These are phyloP conservation scores for Myotis yumanensis DNA, from an alignment of 2,113 vertebrate genomes.

Conservation along the genomic window DNA sequence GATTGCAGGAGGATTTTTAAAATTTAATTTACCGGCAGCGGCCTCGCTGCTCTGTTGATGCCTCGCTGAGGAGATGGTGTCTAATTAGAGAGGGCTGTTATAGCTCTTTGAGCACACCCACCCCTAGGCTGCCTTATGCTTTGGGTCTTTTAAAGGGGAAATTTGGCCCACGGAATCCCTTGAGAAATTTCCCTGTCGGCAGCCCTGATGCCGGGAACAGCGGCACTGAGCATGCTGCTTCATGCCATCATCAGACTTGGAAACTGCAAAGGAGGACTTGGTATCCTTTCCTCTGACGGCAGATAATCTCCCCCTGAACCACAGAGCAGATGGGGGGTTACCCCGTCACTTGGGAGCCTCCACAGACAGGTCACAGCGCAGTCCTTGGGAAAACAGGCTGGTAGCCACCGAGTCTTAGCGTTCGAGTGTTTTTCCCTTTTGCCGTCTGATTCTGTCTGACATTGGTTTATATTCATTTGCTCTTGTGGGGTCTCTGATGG, in stretches of 20 bases:
- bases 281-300: background rate
- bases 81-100: slow-evolving; percentile 81
- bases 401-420: background rate
- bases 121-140: slow-evolving; percentile 72
- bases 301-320: background rate
- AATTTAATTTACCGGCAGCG: slow-evolving; percentile 81
- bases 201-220: background rate
- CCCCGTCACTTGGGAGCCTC: background rate
- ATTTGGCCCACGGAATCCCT: slow-evolving; percentile 54
- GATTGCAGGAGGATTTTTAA: slow-evolving; percentile 79
- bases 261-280: background rate
- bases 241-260: background rate
- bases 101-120: slow-evolving; percentile 56
- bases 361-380: rapidly evolving
- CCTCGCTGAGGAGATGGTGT: slow-evolving; percentile 68
- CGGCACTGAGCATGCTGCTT: background rate
- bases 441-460: background rate
- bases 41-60: slow-evolving; percentile 70
- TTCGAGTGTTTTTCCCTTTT: background rate
- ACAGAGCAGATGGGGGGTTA: background rate
- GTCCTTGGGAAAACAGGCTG: background rate
- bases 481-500: background rate
- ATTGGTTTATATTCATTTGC: background rate
- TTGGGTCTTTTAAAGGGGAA: slow-evolving; percentile 66
- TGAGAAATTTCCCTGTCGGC: slow-evolving; percentile 4